Percentiles rank a stretch among this genome's conserved stretches.
Evolutionary conservation across 2,888 invertebrate species (phyloP).

Genomic region (Yponomeuta cagnagella): DNA sequence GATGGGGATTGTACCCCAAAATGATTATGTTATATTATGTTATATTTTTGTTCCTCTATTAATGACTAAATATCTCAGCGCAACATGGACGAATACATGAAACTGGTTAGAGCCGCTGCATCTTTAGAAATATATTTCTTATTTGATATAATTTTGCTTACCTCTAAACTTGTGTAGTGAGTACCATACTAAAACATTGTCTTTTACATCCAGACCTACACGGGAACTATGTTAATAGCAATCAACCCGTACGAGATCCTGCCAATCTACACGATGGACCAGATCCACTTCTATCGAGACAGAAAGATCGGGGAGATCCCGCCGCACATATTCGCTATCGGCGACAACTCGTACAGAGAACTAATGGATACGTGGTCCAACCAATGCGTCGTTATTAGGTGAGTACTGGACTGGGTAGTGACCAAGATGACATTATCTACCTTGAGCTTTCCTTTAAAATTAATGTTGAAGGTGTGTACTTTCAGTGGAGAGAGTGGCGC

Average conservation of each 20-base stretch:
- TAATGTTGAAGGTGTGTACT: not conserved
- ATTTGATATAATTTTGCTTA: not conserved
- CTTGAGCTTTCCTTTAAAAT: not conserved
- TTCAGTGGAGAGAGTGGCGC: constrained; percentile 95
- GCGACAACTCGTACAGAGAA: constrained; percentile 91
- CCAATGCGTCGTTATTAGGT: constrained; percentile 97
- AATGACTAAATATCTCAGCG: no score
- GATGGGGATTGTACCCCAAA: no score
- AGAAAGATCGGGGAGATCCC: constrained; percentile 90
- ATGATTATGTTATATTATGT: no score
- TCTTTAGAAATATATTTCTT: no score
- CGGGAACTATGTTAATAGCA: constrained; percentile 95
- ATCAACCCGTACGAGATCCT: constrained; percentile 96
- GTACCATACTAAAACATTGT: not conserved
- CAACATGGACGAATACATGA: no score
- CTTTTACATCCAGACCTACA: constrained; percentile 85
- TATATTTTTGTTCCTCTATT: no score
- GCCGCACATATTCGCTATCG: constrained; percentile 97
- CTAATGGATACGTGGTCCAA: constrained; percentile 84
- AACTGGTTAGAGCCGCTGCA: no score
- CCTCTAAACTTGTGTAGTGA: not conserved
- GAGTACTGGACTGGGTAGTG: constrained; percentile 19
- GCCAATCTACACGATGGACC: constrained; percentile 94
- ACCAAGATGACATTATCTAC: not conserved
- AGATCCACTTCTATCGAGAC: constrained; percentile 89